Base-by-base conservation (phyloP, 2,797 vertebrate genomes). In the Falco cherrug region DNA sequence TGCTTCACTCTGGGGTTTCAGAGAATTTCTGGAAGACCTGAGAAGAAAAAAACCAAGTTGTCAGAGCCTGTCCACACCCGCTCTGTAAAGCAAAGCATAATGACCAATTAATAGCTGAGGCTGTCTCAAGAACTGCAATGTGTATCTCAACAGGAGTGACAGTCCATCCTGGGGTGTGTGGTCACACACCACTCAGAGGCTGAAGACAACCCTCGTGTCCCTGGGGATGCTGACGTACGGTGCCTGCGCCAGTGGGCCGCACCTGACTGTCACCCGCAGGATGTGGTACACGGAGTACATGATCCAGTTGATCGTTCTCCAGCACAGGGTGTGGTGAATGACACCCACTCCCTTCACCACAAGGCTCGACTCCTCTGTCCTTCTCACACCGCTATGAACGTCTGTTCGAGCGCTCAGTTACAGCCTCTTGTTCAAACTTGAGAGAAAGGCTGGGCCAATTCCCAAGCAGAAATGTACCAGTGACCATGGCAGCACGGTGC, bases 21-120 rank as follows among this genome's bases (percentile, higher is more conserved):
- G 73, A 63, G 97, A 86, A 93, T 97, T 98, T 94, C 97, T 95
- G 97, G 98, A 97, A 89, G 98, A 95, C 94, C 99, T 99, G 94
- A n/a, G 96, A 97, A 67, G 76, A 35, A 29, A 61, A 25, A 93
- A 93, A 78, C 73, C 6, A 90, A 45, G 45, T 21, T 56, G 60
- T 93, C 60, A 95, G 88, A 83, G 20, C 48, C 63, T 37, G 57
- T 61, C 25, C 39, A 51, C 24, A 15, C 22, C 33, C 60, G 10
- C 5, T 56, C 20, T 65, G 29, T 51, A 54, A 67, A 71, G 64
- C 45, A 79, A 93, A 84, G 59, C 77, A 71, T 41, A 84, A 48
- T 6, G 16, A 51, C 57, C 33, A 59, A 3, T 16, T 57, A 73
- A 59, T 3, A 74, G 70, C 51, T 53, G 37, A 87, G 65, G 45